Percentiles rank a stretch among this genome's conserved stretches.
These are phyloP conservation scores for Hoplias malabaricus DNA, from an alignment of 2,113 vertebrate species.

Conservation along the genomic window DNA sequence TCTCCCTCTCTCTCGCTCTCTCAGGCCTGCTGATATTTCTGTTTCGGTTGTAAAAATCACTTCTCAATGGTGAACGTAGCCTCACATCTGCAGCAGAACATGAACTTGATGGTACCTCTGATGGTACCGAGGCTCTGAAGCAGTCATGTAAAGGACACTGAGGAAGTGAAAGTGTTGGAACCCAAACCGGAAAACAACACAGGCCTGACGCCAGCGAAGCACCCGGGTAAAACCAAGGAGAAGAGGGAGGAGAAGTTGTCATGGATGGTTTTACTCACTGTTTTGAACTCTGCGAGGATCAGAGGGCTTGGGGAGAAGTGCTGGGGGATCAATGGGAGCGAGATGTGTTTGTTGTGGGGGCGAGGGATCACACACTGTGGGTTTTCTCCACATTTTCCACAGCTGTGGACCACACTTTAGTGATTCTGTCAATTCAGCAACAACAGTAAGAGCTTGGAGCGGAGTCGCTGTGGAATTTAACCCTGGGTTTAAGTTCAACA, in stretches of 20 bases:
- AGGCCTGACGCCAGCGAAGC: constrained; percentile 11
- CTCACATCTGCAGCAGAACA: too few species aligned
- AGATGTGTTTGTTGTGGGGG: not conserved
- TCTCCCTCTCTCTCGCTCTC: constrained; percentile 33
- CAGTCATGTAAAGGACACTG: constrained; percentile 63
- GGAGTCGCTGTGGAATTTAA: not conserved
- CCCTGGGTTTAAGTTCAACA: not conserved
- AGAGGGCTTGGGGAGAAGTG: constrained; percentile 60
- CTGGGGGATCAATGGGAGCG: constrained; percentile 65
- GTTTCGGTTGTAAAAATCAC: not conserved
- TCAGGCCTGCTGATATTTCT: constrained; percentile 56
- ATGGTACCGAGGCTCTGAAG: too few species aligned
- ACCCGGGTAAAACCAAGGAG: constrained; percentile 8
- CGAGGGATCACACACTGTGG: not conserved
- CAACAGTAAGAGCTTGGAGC: not conserved
- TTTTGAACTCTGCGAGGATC: constrained; percentile 73
- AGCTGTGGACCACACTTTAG: not conserved
- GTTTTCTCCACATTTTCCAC: not conserved
- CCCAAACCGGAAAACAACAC: constrained; percentile 66
- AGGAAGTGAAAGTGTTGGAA: constrained; percentile 43
- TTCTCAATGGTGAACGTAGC: too few species aligned
- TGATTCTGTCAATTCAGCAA: not conserved
- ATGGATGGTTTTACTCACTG: constrained; percentile 64
- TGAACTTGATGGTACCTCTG: too few species aligned
- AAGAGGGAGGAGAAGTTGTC: constrained; percentile 68